These are phyloP conservation scores for Tetrax tetrax DNA, from an alignment of 2,113 vertebrate genomes.

Conservation along the genomic window DNA sequence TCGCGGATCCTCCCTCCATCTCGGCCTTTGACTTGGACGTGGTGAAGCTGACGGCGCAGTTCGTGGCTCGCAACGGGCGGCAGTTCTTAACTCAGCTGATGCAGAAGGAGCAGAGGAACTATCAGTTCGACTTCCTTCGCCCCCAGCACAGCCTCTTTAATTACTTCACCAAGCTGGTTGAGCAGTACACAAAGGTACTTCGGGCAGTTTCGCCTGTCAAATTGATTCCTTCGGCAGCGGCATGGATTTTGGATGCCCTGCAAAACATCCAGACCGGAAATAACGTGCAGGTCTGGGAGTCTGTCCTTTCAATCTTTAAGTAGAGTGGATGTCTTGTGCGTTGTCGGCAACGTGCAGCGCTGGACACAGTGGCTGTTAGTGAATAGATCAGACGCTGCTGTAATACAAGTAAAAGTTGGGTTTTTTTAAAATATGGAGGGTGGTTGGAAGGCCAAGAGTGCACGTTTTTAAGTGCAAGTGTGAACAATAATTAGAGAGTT, in stretches of 20 bases:
- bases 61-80: constrained; percentile 94
- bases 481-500: background rate
- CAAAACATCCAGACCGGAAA: background rate
- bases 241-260: background rate
- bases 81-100: constrained; percentile 98
- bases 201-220: background rate
- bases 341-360: rapidly evolving
- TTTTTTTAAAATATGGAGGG: background rate
- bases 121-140: constrained; percentile 96
- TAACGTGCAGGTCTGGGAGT: rapidly evolving
- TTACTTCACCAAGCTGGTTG: constrained; percentile 98
- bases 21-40: constrained; percentile 97
- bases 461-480: background rate
- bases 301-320: background rate
- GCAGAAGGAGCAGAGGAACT: constrained; percentile 99
- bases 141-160: constrained; percentile 99
- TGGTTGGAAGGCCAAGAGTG: background rate
- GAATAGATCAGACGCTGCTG: rapidly evolving
- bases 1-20: constrained; percentile 96
- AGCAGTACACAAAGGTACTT: constrained; percentile 97
- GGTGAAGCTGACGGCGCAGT: constrained; percentile 96
- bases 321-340: rapidly evolving
- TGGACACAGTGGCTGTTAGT: background rate
- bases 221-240: background rate
- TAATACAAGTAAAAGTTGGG: background rate